Evolutionary conservation across 2,113 vertebrate genomes (phyloP).

Genomic region (Kryptolebias marmoratus): DNA sequence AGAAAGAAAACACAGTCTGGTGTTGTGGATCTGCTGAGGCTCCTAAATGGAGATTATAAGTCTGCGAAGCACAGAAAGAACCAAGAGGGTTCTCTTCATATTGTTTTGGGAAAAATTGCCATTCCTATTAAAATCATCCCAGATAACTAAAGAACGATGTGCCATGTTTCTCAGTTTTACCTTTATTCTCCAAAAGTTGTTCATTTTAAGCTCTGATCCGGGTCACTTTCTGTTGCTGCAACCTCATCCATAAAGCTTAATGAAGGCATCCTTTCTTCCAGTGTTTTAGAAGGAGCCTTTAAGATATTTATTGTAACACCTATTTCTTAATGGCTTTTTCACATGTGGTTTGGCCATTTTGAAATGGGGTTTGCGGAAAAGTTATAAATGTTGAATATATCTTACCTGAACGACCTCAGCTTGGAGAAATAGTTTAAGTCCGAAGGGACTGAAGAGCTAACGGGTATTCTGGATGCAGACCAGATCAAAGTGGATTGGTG

Average conservation of each 20-base stretch:
- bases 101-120: slow-evolving; percentile 79
- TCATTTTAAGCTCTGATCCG: slow-evolving; percentile 1
- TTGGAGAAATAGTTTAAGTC: no score
- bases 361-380: not conserved
- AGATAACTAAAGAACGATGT: slow-evolving; percentile 55
- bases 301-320: not conserved
- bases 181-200: slow-evolving; percentile 4
- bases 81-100: slow-evolving; percentile 70
- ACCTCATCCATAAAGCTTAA: slow-evolving; percentile 6
- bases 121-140: slow-evolving; percentile 81
- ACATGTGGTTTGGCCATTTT: not conserved
- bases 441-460: no score
- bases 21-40: slow-evolving; percentile 69
- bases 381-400: no score
- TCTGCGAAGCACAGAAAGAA: slow-evolving; percentile 37
- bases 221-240: slow-evolving; percentile 24
- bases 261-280: slow-evolving; percentile 62
- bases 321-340: not conserved
- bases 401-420: no score
- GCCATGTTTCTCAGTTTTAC: not conserved
- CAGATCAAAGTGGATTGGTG: no score
- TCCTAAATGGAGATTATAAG: slow-evolving; percentile 54
- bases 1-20: slow-evolving; percentile 46
- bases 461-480: no score
- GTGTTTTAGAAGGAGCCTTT: slow-evolving; percentile 10